These are phyloP conservation scores for Colaptes auratus DNA, from an alignment of 2,113 vertebrate species.

Conservation along the genomic window DNA sequence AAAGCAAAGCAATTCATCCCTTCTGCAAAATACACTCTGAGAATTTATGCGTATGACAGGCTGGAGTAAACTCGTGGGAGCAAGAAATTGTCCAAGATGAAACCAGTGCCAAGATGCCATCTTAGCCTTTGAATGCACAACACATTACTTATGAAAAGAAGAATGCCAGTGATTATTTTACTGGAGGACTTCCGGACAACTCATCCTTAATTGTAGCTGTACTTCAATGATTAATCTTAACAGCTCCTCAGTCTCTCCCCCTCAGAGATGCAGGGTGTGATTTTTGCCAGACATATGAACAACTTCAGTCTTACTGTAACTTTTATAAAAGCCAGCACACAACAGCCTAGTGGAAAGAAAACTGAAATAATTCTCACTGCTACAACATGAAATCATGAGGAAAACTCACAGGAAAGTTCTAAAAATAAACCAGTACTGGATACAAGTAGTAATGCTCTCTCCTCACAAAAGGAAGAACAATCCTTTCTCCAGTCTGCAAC, in stretches of 20 bases:
- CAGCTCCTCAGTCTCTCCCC: constrained; percentile 11
- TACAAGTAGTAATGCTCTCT: neutral
- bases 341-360: neutral
- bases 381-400: neutral
- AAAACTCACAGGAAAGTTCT: neutral
- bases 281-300: neutral
- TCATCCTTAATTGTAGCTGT: constrained; percentile 59
- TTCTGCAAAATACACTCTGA: neutral
- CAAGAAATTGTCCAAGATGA: neutral
- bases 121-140: neutral
- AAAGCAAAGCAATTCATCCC: neutral
- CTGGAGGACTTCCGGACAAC: constrained; percentile 28
- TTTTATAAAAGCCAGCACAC: neutral
- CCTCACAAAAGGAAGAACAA: neutral
- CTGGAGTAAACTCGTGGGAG: neutral
- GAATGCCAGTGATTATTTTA: neutral
- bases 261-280: neutral
- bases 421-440: neutral
- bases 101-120: neutral
- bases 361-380: neutral
- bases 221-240: constrained; percentile 28
- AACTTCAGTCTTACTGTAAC: neutral
- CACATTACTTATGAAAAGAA: constrained; percentile 20
- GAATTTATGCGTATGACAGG: neutral
- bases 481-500: neutral